Evolutionary conservation across 2,888 invertebrate species (phyloP).

Genomic region (Drosophila subquinaria): DNA sequence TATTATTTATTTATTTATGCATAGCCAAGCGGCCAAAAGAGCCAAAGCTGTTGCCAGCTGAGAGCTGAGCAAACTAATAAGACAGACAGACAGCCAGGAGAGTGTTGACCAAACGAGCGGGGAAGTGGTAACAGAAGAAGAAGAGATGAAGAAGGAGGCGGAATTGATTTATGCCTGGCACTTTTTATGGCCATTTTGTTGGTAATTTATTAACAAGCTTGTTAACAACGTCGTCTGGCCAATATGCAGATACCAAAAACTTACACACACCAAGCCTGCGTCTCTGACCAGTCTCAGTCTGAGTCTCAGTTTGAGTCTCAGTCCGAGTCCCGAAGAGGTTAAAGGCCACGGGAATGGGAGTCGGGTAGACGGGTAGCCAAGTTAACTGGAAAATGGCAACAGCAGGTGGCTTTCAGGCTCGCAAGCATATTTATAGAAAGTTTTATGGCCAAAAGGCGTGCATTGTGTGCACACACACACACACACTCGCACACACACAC

Average conservation of each 20-base stretch:
- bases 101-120: background rate
- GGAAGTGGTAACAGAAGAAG: background rate
- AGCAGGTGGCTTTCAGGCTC: slow-evolving; percentile 72
- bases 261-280: slow-evolving; percentile 14
- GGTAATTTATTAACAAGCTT: slow-evolving; percentile 82
- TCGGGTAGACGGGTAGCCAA: slow-evolving; percentile 7
- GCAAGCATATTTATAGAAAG: slow-evolving; percentile 75
- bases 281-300: slow-evolving; percentile 16
- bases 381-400: slow-evolving; percentile 44
- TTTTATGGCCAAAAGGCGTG: slow-evolving; percentile 49
- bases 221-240: slow-evolving; percentile 73
- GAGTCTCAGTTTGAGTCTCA: background rate
- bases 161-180: slow-evolving; percentile 80
- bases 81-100: slow-evolving; percentile 4
- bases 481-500: background rate
- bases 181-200: slow-evolving; percentile 81
- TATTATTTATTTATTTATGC: slow-evolving; percentile 79
- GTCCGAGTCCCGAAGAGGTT: slow-evolving; percentile 56
- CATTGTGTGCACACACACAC: slow-evolving; percentile 47
- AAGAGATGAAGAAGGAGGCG: slow-evolving; percentile 42
- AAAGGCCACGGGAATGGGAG: slow-evolving; percentile 59
- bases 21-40: slow-evolving; percentile 21
- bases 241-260: slow-evolving; percentile 61
- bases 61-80: slow-evolving; percentile 31
- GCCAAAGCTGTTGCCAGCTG: slow-evolving; percentile 37